Evolutionary conservation across 2,888 invertebrate species (phyloP).

Genomic region (Leuctra nigra): DNA sequence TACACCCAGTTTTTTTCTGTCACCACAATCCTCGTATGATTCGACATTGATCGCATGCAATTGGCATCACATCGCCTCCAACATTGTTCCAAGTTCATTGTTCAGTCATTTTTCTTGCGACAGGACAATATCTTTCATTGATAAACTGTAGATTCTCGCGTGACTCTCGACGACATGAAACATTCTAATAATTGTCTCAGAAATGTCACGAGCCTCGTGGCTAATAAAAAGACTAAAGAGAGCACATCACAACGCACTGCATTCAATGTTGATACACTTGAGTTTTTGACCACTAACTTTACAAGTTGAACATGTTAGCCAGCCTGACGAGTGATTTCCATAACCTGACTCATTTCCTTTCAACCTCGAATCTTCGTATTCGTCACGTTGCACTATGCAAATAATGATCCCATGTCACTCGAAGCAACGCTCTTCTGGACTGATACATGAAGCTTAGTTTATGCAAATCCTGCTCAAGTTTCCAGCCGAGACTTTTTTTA

Average conservation of each 20-base stretch:
- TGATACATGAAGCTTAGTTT: not conserved
- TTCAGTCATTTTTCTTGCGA: too few species aligned
- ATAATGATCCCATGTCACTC: not conserved
- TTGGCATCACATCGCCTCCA: too few species aligned
- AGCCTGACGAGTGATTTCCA: not conserved
- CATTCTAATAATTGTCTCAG: too few species aligned
- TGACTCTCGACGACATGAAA: too few species aligned
- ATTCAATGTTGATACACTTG: not conserved
- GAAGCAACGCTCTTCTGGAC: not conserved
- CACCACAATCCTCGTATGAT: too few species aligned
- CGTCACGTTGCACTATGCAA: constrained; percentile 1
- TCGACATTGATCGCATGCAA: too few species aligned
- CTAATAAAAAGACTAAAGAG: not conserved
- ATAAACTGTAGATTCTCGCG: too few species aligned
- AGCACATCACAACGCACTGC: not conserved
- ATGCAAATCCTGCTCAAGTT: not conserved
- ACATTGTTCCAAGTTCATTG: too few species aligned
- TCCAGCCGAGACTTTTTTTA: not conserved
- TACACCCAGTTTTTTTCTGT: too few species aligned
- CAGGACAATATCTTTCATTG: too few species aligned
- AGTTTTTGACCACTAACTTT: not conserved
- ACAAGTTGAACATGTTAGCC: not conserved
- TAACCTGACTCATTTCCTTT: not conserved
- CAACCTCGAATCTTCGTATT: not conserved
- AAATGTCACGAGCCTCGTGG: too few species aligned